A percentile compares a stretch with the other conserved stretches of the same genome.
These are phyloP conservation scores for Cichladusa arquata DNA, from an alignment of 2,113 vertebrate species.

Conservation along the genomic window DNA sequence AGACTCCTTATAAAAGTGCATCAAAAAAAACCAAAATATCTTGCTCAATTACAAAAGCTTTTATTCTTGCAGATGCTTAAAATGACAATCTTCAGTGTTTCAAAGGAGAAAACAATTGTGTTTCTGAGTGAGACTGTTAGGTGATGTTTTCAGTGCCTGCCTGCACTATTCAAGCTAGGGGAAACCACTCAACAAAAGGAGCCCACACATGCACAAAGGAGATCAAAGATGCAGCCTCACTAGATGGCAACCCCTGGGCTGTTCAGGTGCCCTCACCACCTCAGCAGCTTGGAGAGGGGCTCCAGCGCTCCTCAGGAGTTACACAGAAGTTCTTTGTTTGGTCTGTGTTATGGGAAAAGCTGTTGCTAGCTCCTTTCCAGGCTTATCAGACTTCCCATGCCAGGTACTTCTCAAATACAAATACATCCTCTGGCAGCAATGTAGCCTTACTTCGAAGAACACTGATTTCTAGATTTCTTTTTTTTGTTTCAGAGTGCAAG, in stretches of 20 bases:
- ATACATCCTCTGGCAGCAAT: background rate
- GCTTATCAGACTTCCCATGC: background rate
- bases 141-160: background rate
- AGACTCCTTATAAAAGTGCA: background rate
- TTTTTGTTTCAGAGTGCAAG: background rate
- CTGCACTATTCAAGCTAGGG: background rate
- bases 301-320: background rate
- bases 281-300: background rate
- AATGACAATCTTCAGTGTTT: background rate
- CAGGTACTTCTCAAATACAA: background rate
- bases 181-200: background rate
- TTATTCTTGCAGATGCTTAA: background rate
- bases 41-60: background rate
- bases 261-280: background rate
- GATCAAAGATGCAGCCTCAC: background rate
- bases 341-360: background rate
- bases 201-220: conserved; percentile 4
- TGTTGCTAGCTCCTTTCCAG: background rate
- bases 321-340: conserved; percentile 13
- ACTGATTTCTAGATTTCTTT: background rate
- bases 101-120: background rate
- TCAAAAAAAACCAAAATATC: background rate
- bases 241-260: background rate
- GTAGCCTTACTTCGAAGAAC: rapidly evolving
- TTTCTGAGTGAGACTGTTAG: background rate